A percentile compares a stretch with the other conserved stretches of the same genome.
Conservation (phyloP, 2,113 vertebrate species). For the Anser brachyrhynchus region DNA sequence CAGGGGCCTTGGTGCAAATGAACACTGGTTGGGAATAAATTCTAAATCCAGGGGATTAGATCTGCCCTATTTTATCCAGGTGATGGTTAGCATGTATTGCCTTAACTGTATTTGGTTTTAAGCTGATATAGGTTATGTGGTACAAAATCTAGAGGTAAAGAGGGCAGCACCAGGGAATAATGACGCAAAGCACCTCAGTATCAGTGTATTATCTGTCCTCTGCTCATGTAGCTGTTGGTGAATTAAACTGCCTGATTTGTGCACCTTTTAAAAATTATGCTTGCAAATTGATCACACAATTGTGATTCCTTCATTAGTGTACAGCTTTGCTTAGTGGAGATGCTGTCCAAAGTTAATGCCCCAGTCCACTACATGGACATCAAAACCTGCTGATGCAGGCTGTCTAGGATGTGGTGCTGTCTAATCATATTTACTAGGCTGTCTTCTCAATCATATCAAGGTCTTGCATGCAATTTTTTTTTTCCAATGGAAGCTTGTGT, state of each 20-base stretch:
- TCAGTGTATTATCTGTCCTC: not conserved
- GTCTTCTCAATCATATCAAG: not conserved
- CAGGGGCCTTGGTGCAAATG: not conserved
- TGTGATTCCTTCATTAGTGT: not conserved
- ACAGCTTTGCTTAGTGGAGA: not conserved
- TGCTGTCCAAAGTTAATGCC: not conserved
- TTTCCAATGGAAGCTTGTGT: not conserved
- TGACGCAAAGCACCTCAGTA: not conserved
- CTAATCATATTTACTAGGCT: not conserved
- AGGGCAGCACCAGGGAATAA: not conserved
- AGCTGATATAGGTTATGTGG: not conserved
- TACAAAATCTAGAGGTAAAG: not conserved
- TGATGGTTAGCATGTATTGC: not conserved
- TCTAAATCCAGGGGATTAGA: not conserved
- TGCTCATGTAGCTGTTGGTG: not conserved
- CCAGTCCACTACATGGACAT: not conserved
- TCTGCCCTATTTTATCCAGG: not conserved
- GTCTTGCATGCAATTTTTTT: not conserved
- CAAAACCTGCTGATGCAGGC: not conserved
- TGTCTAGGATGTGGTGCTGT: not conserved
- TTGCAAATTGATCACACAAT: not conserved
- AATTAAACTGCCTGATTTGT: not conserved
- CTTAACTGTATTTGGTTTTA: not conserved
- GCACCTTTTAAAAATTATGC: not conserved
- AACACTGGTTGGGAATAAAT: not conserved